These are phyloP conservation scores for Oreonectes daqikongensis DNA, from an alignment of 2,797 vertebrate species.

Conservation along the genomic window DNA sequence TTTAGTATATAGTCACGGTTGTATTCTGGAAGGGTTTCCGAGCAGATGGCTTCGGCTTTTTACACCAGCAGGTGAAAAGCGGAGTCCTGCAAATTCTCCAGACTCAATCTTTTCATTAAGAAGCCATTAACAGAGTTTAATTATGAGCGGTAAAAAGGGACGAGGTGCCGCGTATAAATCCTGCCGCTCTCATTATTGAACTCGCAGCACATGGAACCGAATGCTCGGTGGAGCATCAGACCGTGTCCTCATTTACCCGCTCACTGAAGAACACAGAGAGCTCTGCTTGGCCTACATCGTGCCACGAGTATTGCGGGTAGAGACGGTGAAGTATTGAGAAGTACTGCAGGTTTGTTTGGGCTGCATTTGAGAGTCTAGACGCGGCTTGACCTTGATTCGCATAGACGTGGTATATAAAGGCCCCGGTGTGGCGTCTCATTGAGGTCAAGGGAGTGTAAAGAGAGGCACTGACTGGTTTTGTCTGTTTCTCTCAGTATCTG, in stretches of 20 bases:
- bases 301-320: neutral
- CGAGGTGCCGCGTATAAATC: neutral
- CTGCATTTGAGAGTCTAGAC: neutral
- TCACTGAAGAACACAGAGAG: neutral
- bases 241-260: slow-evolving; percentile 1
- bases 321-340: neutral
- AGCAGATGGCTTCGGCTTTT: neutral
- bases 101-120: slow-evolving; percentile 1
- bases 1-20: neutral
- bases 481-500: slow-evolving; percentile 81
- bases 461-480: neutral
- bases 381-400: neutral
- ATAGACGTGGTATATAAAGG: neutral
- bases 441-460: neutral
- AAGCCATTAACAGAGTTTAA: neutral
- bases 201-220: neutral
- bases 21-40: slow-evolving; percentile 1
- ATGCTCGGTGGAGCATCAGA: neutral
- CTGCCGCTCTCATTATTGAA: neutral
- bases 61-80: neutral
- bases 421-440: neutral
- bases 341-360: neutral
- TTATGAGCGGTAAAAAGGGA: neutral
- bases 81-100: neutral
- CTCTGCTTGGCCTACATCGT: neutral